A percentile compares a stretch with the other conserved stretches of the same genome.
Conservation (phyloP, 2,113 vertebrate species). For the Gadus macrocephalus region DNA sequence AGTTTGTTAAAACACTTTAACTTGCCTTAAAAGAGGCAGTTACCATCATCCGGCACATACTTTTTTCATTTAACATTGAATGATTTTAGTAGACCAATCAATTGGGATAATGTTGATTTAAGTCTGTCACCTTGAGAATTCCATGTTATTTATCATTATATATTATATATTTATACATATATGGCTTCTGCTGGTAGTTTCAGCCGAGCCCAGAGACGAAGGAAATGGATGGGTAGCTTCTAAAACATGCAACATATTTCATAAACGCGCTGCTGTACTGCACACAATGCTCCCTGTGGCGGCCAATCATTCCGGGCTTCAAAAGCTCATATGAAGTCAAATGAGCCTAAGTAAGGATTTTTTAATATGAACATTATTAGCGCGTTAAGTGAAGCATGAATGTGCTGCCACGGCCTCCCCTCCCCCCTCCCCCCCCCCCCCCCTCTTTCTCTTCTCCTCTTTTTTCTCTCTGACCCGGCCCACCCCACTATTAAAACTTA, state of each 20-base stretch:
- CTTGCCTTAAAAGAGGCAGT: neutral
- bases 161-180: too few species aligned
- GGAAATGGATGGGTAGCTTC: too few species aligned
- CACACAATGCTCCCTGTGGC: too few species aligned
- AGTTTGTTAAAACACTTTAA: too few species aligned
- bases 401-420: slow-evolving; percentile 49
- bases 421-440: neutral
- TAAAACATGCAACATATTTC: neutral
- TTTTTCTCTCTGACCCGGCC: slow-evolving; percentile 48
- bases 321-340: slow-evolving; percentile 53
- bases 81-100: neutral
- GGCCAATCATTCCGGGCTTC: slow-evolving; percentile 30
- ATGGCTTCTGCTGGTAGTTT: too few species aligned
- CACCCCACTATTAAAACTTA: slow-evolving; percentile 66
- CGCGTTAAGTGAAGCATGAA: slow-evolving; percentile 68
- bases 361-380: slow-evolving; percentile 67
- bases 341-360: slow-evolving; percentile 55
- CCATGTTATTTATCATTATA: too few species aligned
- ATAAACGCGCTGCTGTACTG: too few species aligned
- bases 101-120: neutral
- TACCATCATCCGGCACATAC: neutral
- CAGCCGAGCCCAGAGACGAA: too few species aligned
- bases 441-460: neutral
- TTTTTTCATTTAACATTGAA: neutral
- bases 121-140: neutral